Conservation (phyloP, 2,888 invertebrate genomes). For the Zootermopsis nevadensis region DNA sequence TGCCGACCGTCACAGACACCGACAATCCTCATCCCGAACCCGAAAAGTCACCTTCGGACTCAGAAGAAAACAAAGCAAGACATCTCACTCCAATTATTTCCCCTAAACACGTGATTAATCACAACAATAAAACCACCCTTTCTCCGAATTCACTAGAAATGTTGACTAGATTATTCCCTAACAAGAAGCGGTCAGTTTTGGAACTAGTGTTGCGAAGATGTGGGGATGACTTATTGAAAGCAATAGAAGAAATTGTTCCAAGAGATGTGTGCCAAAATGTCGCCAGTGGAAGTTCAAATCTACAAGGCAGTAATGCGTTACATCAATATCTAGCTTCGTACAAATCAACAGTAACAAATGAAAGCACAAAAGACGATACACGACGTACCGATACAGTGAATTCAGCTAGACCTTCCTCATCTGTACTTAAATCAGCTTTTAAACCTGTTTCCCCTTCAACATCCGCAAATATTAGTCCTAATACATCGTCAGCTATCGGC, state of each 20-base stretch:
- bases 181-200: slow-evolving; percentile 86
- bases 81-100: slow-evolving; percentile 45
- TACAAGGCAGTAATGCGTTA: slow-evolving; percentile 46
- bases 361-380: not conserved
- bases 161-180: slow-evolving; percentile 88
- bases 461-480: not conserved
- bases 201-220: slow-evolving; percentile 93
- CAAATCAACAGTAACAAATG: not conserved
- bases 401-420: not conserved
- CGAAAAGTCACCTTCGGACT: slow-evolving; percentile 39
- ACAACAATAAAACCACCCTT: slow-evolving; percentile 53
- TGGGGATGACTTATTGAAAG: slow-evolving; percentile 89
- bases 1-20: not conserved
- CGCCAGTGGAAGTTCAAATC: not conserved
- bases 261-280: slow-evolving; percentile 6
- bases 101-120: slow-evolving; percentile 53
- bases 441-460: slow-evolving; percentile 49
- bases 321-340: slow-evolving; percentile 48
- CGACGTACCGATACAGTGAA: not conserved
- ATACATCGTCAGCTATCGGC: not conserved
- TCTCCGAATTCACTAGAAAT: slow-evolving; percentile 76
- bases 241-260: slow-evolving; percentile 83
- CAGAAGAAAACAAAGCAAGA: not conserved
- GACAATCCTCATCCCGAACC: slow-evolving; percentile 7
- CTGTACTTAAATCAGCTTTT: slow-evolving; percentile 46